Conservation (phyloP, 2,888 invertebrate species). For the Stenurella melanura region DNA sequence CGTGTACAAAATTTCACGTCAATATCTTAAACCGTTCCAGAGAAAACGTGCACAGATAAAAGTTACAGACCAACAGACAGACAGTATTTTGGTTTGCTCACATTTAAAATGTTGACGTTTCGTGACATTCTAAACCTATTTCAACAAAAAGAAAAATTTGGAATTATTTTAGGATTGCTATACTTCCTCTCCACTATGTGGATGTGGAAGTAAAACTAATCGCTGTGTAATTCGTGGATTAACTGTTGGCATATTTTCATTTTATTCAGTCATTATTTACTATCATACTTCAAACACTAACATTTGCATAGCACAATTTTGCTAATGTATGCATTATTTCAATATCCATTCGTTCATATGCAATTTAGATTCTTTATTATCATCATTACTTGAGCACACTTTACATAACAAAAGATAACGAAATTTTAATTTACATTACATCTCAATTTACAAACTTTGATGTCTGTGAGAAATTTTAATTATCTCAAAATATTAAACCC, state of each 20-base stretch:
- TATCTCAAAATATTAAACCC: slow-evolving; percentile 19
- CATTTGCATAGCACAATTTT: neutral
- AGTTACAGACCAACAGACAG: too few relatives aligned
- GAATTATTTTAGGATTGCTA: too few relatives aligned
- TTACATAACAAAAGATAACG: slow-evolving; percentile 2
- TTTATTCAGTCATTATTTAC: neutral
- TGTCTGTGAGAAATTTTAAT: slow-evolving; percentile 25
- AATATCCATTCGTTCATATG: neutral
- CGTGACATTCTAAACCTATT: too few relatives aligned
- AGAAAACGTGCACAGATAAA: too few relatives aligned
- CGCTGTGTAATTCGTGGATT: neutral
- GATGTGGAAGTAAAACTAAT: too few relatives aligned
- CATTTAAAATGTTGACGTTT: too few relatives aligned
- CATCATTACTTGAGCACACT: neutral
- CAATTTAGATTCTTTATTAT: neutral
- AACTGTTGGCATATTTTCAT: neutral
- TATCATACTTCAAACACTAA: neutral
- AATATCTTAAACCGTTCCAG: too few relatives aligned
- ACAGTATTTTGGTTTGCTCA: too few relatives aligned
- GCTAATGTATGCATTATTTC: neutral
- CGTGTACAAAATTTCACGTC: too few relatives aligned
- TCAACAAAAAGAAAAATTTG: too few relatives aligned
- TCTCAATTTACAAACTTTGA: neutral
- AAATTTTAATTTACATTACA: slow-evolving; percentile 1
- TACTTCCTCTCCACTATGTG: too few relatives aligned